phyloP scores from a whole-genome alignment of 2,797 vertebrate species.

The Enteromius anoplus region DNA sequence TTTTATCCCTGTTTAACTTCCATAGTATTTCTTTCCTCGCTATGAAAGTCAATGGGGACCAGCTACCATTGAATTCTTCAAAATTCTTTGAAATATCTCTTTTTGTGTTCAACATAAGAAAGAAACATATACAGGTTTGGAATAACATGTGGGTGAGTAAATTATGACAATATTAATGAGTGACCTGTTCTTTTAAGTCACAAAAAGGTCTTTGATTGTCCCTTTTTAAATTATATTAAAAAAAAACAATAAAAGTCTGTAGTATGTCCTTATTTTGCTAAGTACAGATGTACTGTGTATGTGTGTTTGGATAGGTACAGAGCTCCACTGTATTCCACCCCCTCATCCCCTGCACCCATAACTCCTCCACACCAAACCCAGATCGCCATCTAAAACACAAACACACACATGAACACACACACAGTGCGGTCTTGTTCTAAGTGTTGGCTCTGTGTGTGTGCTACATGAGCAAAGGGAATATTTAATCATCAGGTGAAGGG shows the following conservation, averaged over 20 bases:
- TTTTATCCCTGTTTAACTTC: too few relatives aligned
- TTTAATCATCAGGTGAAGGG: slow-evolving; percentile 29
- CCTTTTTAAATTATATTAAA: background rate
- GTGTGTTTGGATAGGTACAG: slow-evolving; percentile 7
- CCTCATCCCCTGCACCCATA: slow-evolving; percentile 14
- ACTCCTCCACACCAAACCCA: slow-evolving; percentile 13
- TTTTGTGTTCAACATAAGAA: too few relatives aligned
- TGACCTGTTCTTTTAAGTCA: background rate
- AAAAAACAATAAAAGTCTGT: background rate
- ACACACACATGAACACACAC: slow-evolving; percentile 26
- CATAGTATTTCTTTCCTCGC: too few relatives aligned
- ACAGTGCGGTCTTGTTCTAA: slow-evolving; percentile 35
- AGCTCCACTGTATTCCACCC: slow-evolving; percentile 28
- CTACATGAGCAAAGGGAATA: slow-evolving; percentile 15
- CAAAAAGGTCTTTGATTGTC: background rate
- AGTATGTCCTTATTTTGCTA: background rate
- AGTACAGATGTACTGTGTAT: background rate
- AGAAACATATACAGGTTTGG: too few relatives aligned
- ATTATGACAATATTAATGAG: too few relatives aligned
- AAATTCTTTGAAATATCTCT: too few relatives aligned
- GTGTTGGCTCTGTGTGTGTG: slow-evolving; percentile 18
- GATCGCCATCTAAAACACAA: slow-evolving; percentile 27
- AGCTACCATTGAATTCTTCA: too few relatives aligned
- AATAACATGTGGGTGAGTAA: too few relatives aligned
- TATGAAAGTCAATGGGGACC: too few relatives aligned